These are phyloP conservation scores for Myocastor coypus DNA, from an alignment of 2,113 vertebrate species.

Conservation along the genomic window DNA sequence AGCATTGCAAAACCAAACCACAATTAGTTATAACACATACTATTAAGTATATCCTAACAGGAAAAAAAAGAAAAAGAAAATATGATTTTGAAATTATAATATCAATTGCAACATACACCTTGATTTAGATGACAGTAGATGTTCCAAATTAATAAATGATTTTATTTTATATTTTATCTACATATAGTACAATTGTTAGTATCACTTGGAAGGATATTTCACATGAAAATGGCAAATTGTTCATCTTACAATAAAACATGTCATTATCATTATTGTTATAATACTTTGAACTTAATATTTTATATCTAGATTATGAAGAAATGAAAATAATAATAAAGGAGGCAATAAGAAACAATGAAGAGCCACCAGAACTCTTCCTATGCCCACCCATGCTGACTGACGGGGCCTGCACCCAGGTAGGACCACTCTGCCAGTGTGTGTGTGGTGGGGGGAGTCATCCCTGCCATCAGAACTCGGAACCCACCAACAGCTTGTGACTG, in stretches of 20 bases:
- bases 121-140: background rate
- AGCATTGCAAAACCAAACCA: background rate
- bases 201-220: background rate
- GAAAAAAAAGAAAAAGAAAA: background rate
- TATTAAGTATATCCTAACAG: constrained; percentile 2
- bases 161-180: background rate
- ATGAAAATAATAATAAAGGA: background rate
- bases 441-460: no score
- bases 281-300: background rate
- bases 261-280: background rate
- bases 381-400: no score
- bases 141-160: background rate
- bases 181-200: background rate
- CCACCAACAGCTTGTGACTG: no score
- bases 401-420: no score
- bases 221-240: constrained; percentile 20
- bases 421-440: no score
- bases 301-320: background rate
- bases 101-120: background rate
- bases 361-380: no score
- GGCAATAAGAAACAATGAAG: no score
- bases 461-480: no score
- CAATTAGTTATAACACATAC: background rate
- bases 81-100: background rate
- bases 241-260: background rate